Conservation (phyloP, 1,140 invertebrate species). For the Drosophila subpulchrella region DNA sequence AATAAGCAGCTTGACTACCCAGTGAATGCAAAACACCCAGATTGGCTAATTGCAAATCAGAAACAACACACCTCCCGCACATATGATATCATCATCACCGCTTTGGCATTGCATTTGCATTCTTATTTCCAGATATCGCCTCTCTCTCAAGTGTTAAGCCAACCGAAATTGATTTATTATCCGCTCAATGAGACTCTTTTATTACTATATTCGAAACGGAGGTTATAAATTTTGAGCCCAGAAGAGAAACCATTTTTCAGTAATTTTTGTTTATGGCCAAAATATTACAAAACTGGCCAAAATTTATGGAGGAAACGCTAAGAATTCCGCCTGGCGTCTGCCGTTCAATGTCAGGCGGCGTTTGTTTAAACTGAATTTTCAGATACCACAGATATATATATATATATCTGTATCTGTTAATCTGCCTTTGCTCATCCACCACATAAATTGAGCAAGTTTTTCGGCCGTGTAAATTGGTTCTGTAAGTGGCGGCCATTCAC, state of each 20-base stretch:
- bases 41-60: slow-evolving; percentile 58
- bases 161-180: slow-evolving; percentile 51
- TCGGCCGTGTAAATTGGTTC: slow-evolving; percentile 65
- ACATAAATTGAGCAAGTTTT: slow-evolving; percentile 61
- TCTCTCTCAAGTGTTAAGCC: slow-evolving; percentile 12
- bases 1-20: slow-evolving; percentile 40
- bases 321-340: slow-evolving; percentile 41
- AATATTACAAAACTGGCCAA: slow-evolving; percentile 73
- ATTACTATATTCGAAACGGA: slow-evolving; percentile 31
- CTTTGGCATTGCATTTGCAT: slow-evolving; percentile 36
- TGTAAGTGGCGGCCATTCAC: slow-evolving; percentile 34
- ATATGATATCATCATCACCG: slow-evolving; percentile 53
- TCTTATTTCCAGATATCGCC: slow-evolving; percentile 11
- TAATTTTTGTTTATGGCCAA: slow-evolving; percentile 49
- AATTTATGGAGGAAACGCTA: slow-evolving; percentile 71
- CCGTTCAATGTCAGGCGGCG: slow-evolving; percentile 72
- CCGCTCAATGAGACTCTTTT: slow-evolving; percentile 36
- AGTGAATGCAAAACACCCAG: slow-evolving; percentile 53
- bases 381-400: not conserved
- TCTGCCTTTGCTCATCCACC: slow-evolving; percentile 27
- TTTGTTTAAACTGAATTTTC: slow-evolving; percentile 58
- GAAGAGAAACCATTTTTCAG: slow-evolving; percentile 37
- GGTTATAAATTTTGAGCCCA: slow-evolving; percentile 4
- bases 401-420: slow-evolving; percentile 7
- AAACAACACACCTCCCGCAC: slow-evolving; percentile 28